Conservation (phyloP, 53 echinoderm and acorn worm species). For the Actinopyga echinites region DNA sequence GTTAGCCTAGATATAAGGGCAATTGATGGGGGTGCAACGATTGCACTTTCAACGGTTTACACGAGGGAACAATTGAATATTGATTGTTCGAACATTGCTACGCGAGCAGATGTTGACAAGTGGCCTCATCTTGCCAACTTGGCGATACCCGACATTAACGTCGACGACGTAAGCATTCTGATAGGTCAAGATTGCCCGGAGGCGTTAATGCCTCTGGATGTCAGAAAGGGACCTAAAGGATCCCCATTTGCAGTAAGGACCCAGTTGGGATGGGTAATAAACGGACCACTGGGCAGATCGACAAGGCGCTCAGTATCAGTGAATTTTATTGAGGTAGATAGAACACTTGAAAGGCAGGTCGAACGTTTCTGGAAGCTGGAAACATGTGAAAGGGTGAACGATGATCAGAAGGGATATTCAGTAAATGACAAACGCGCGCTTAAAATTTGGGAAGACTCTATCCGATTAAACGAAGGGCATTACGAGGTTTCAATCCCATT, state of each 20-base stretch:
- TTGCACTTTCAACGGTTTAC: slow-evolving; percentile 20
- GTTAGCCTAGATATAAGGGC: slow-evolving; percentile 37
- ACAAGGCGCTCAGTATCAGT: neutral
- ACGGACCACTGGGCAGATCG: slow-evolving; percentile 57
- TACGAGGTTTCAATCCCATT: slow-evolving; percentile 28
- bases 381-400: neutral
- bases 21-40: neutral
- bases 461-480: slow-evolving; percentile 16
- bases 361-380: slow-evolving; percentile 17
- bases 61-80: slow-evolving; percentile 28
- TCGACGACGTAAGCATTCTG: slow-evolving; percentile 35
- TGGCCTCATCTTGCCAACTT: slow-evolving; percentile 43
- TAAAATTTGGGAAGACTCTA: neutral
- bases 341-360: neutral
- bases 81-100: neutral
- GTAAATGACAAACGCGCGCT: slow-evolving; percentile 1
- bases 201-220: slow-evolving; percentile 55
- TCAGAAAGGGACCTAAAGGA: slow-evolving; percentile 46
- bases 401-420: neutral
- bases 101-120: neutral
- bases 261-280: slow-evolving; percentile 62
- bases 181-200: slow-evolving; percentile 73
- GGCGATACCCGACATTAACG: slow-evolving; percentile 30
- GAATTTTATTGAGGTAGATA: neutral
- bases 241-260: slow-evolving; percentile 56